Conservation (phyloP, 2,113 vertebrate species). For the Heterotis niloticus region DNA sequence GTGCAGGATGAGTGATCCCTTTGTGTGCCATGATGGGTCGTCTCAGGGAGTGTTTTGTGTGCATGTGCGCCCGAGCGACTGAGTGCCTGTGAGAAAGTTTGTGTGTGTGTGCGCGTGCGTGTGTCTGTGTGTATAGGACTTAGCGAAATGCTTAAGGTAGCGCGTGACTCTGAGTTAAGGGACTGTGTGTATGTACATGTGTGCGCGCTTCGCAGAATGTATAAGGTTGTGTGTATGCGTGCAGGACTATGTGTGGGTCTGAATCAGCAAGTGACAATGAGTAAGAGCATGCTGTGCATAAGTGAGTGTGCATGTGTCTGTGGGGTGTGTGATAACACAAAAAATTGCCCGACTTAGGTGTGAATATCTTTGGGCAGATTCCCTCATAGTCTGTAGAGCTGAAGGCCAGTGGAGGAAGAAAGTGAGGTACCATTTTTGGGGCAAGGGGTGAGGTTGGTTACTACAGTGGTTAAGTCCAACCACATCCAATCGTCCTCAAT, state of each 20-base stretch:
- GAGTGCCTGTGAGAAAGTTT: background rate
- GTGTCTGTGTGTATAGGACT: background rate
- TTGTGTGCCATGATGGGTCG: background rate
- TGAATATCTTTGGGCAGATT: slow-evolving; percentile 57
- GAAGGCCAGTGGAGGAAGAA: slow-evolving; percentile 30
- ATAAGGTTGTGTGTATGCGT: background rate
- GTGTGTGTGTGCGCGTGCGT: background rate
- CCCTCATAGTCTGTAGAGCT: slow-evolving; percentile 48
- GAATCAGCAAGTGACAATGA: slow-evolving; percentile 2
- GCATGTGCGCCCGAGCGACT: too few relatives aligned
- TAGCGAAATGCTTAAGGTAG: too few relatives aligned
- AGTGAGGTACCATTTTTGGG: background rate
- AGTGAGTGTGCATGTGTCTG: slow-evolving; percentile 33
- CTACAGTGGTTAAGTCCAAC: slow-evolving; percentile 37
- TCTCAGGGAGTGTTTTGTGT: background rate
- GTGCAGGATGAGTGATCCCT: background rate
- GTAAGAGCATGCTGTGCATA: slow-evolving; percentile 17
- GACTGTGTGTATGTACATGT: background rate
- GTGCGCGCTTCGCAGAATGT: background rate
- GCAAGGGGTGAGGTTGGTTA: background rate
- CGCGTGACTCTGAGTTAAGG: too few relatives aligned
- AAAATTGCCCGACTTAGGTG: slow-evolving; percentile 57
- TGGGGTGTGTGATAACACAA: slow-evolving; percentile 43
- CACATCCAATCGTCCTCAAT: slow-evolving; percentile 57
- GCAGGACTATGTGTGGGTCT: slow-evolving; percentile 11